These are phyloP conservation scores for Rutpela maculata DNA, from an alignment of 2,888 invertebrate species.

Conservation along the genomic window DNA sequence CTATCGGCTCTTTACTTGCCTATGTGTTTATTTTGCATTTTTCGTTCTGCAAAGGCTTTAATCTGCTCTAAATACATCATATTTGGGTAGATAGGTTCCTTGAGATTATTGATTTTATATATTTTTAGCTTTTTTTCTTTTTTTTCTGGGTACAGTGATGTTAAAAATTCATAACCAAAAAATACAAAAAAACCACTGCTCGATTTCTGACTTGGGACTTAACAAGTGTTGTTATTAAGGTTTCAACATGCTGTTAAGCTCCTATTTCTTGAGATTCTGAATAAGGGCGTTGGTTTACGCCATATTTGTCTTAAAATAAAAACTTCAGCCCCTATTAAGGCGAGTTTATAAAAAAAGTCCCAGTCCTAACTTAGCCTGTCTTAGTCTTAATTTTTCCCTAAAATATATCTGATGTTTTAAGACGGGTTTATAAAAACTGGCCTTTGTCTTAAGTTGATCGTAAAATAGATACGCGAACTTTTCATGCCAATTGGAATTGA, in stretches of 20 bases:
- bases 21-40: conserved; percentile 68
- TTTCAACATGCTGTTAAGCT: conserved; percentile 45
- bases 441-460: too few species aligned
- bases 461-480: too few species aligned
- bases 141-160: conserved; percentile 59
- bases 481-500: too few species aligned
- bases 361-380: too few species aligned
- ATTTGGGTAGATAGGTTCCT: conserved; percentile 28
- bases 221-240: conserved; percentile 41
- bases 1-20: conserved; percentile 60
- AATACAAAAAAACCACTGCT: conserved; percentile 67
- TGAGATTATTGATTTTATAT: conserved; percentile 48
- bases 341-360: too few species aligned
- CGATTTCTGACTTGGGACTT: conserved; percentile 52
- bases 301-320: conserved; percentile 71
- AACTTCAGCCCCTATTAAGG: conserved; percentile 60
- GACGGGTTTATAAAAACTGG: too few species aligned
- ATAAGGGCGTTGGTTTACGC: conserved; percentile 73
- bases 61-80: conserved; percentile 45
- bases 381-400: too few species aligned
- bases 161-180: conserved; percentile 75
- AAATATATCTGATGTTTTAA: too few species aligned
- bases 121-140: conserved; percentile 56
- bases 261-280: conserved; percentile 45
- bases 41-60: conserved; percentile 57